Evolutionary conservation across 1,140 invertebrate genomes (phyloP).

Genomic region (Ridgeia piscesae): DNA sequence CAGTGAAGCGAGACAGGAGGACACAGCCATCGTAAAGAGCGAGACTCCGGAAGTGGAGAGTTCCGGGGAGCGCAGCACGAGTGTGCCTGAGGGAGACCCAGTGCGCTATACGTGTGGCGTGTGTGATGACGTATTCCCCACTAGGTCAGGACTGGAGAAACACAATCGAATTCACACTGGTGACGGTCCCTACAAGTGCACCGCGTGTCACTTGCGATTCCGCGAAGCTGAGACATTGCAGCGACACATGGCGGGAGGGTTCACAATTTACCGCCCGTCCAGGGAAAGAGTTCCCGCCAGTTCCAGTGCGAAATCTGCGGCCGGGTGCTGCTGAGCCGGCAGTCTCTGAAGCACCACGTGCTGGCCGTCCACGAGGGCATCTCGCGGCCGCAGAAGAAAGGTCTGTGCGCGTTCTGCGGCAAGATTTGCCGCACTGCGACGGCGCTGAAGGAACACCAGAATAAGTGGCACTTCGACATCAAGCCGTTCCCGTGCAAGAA

Average conservation of each 20-base stretch:
- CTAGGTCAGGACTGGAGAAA: neutral
- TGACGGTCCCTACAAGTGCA: neutral
- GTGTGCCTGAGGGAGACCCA: neutral
- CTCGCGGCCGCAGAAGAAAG: neutral
- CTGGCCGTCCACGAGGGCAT: neutral
- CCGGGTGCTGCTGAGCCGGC: neutral
- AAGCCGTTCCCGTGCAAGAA: slow-evolving; percentile 10
- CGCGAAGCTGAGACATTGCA: neutral
- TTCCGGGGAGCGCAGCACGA: neutral
- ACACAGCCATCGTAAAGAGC: neutral
- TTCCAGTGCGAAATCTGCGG: slow-evolving; percentile 16
- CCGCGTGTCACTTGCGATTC: neutral
- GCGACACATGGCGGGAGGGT: neutral
- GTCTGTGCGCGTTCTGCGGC: neutral
- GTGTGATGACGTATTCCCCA: neutral
- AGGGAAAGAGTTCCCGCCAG: neutral
- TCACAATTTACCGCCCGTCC: neutral
- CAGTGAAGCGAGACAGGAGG: neutral
- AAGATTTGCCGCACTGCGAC: neutral
- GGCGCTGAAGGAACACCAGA: neutral
- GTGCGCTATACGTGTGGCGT: neutral
- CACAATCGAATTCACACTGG: neutral
- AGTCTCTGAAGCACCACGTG: slow-evolving; percentile 9
- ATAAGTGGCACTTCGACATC: neutral
- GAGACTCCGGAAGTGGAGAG: neutral